phyloP scores from a whole-genome alignment of 2,888 invertebrate genomes.

The Hirtodrosophila duncani region DNA sequence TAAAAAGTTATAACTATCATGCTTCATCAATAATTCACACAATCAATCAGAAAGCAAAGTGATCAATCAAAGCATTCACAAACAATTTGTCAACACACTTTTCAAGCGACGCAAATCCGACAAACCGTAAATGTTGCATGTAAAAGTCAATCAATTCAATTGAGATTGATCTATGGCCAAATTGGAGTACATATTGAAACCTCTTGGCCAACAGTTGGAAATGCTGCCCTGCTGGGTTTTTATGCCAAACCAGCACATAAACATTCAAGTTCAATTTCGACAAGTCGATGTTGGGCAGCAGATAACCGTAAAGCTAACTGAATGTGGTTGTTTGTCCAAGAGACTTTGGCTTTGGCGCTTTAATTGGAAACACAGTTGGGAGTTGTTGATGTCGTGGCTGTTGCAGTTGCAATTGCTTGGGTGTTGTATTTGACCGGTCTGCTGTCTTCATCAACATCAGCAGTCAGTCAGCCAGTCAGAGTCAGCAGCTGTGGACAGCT shows the following conservation, averaged over 20 bases:
- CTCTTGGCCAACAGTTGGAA: no score
- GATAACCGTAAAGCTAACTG: conserved; percentile 66
- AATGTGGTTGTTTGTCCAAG: conserved; percentile 47
- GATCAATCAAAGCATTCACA: no score
- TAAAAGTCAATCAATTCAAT: no score
- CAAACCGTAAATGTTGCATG: no score
- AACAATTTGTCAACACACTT: no score
- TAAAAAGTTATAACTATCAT: no score
- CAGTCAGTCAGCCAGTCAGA: conserved; percentile 53
- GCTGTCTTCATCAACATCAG: conserved; percentile 36
- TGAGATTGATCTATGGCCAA: no score
- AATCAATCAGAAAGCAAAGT: no score
- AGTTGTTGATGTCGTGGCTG: conserved; percentile 58
- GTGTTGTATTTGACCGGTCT: neutral
- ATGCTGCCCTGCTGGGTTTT: neutral
- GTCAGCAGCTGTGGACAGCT: conserved; percentile 59
- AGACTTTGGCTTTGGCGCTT: conserved; percentile 53
- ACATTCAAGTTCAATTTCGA: conserved; percentile 69
- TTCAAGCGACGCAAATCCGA: no score
- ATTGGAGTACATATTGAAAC: no score
- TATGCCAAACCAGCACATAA: conserved; percentile 43
- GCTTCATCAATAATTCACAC: no score
- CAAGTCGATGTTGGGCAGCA: conserved; percentile 15
- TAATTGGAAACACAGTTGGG: conserved; percentile 72
- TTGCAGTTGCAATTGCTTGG: conserved; percentile 19